A percentile compares a stretch with the other conserved stretches of the same genome.
These are phyloP conservation scores for Coleophora flavipennella DNA, from an alignment of 2,888 invertebrate genomes.

Conservation along the genomic window DNA sequence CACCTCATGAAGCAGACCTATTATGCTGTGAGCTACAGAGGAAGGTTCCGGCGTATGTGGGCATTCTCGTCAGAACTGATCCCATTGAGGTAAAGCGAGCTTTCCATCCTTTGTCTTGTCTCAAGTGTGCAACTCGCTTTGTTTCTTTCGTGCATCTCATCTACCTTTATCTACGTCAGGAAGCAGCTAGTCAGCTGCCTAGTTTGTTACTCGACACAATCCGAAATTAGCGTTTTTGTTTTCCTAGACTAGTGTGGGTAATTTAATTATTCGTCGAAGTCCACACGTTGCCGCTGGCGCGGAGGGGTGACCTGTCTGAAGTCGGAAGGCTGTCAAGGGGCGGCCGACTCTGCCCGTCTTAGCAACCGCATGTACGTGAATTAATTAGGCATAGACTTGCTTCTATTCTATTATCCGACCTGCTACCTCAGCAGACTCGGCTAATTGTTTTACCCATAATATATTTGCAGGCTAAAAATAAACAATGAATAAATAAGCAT, in stretches of 20 bases:
- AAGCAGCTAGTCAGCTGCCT: too few relatives aligned
- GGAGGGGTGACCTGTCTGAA: slow-evolving; percentile 41
- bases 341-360: slow-evolving; percentile 29
- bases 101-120: slow-evolving; percentile 7
- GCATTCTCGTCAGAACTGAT: slow-evolving; percentile 12
- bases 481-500: neutral
- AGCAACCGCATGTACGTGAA: slow-evolving; percentile 40
- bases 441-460: neutral
- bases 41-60: slow-evolving; percentile 14
- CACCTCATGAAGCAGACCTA: neutral
- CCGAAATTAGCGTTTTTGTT: slow-evolving; percentile 1
- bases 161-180: too few relatives aligned
- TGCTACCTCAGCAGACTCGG: too few relatives aligned
- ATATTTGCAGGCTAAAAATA: neutral
- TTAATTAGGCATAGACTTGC: slow-evolving; percentile 48
- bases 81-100: slow-evolving; percentile 8
- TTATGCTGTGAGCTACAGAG: slow-evolving; percentile 6
- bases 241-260: slow-evolving; percentile 24
- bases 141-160: too few relatives aligned
- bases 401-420: slow-evolving; percentile 15
- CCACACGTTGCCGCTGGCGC: slow-evolving; percentile 30
- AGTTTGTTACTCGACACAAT: too few relatives aligned
- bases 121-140: neutral
- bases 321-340: slow-evolving; percentile 45
- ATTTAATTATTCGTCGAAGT: slow-evolving; percentile 55